Conservation (phyloP, 35 echinoderm and acorn worm species). For the Patiria miniata region DNA sequence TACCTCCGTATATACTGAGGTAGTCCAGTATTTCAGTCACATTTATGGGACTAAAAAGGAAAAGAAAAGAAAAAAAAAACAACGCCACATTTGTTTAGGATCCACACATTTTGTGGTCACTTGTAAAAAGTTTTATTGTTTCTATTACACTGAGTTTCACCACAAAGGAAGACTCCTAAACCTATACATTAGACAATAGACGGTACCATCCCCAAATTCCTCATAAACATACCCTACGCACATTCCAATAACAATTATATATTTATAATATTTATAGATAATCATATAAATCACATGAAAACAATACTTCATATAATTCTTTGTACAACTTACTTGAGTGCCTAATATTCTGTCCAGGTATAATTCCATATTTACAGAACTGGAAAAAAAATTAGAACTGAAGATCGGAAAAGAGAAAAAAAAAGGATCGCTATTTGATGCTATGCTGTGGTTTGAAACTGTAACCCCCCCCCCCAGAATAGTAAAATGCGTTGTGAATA, state of each 20-base stretch:
- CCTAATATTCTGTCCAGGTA: neutral
- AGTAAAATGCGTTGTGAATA: too few relatives aligned
- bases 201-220: neutral
- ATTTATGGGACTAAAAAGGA: neutral
- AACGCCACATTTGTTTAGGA: neutral
- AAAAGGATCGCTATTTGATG: too few relatives aligned
- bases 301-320: conserved; percentile 29
- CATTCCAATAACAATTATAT: conserved; percentile 27
- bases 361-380: conserved; percentile 18
- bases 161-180: neutral
- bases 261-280: conserved; percentile 3
- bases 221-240: conserved; percentile 9
- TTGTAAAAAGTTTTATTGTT: conserved; percentile 26
- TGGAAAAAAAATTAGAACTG: neutral
- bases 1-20: too few relatives aligned
- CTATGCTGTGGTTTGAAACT: too few relatives aligned
- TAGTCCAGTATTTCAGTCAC: too few relatives aligned
- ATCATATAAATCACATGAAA: conserved; percentile 29
- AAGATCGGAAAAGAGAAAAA: too few relatives aligned
- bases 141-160: neutral
- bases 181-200: conserved; percentile 16
- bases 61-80: neutral
- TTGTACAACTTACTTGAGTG: conserved; percentile 1
- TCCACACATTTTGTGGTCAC: conserved; percentile 9
- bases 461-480: too few relatives aligned